Conservation (phyloP, 2,797 vertebrate species). For the Anableps anableps region DNA sequence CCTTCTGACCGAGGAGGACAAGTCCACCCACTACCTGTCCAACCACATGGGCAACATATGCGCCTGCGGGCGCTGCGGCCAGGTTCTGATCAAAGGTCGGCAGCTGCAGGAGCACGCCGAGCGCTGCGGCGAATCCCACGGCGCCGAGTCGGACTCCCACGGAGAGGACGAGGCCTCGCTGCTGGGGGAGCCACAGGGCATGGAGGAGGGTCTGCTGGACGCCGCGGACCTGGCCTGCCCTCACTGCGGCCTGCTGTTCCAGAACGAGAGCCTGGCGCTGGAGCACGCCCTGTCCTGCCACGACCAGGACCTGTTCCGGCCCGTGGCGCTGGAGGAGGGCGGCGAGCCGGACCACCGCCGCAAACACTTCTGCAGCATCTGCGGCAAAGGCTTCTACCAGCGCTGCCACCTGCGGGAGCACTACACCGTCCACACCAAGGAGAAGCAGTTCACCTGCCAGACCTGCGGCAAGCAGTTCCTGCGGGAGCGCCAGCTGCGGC, state of each 20-base stretch:
- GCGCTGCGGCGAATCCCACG: conserved; percentile 92
- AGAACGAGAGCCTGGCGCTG: conserved; percentile 89
- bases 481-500: conserved; percentile 93
- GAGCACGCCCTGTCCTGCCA: conserved; percentile 92
- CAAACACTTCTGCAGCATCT: conserved; percentile 97
- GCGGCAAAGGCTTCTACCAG: conserved; percentile 98
- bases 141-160: conserved; percentile 83
- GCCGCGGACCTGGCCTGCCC: conserved; percentile 86
- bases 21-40: conserved; percentile 94
- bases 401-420: conserved; percentile 98
- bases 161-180: conserved; percentile 81
- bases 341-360: conserved; percentile 91
- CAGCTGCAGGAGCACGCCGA: conserved; percentile 97
- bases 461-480: conserved; percentile 99
- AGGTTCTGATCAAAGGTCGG: conserved; percentile 94
- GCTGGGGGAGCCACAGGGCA: conserved; percentile 83
- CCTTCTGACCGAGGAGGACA: conserved; percentile 88
- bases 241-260: conserved; percentile 91
- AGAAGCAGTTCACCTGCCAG: conserved; percentile 98
- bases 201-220: conserved; percentile 88
- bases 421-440: conserved; percentile 98
- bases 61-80: conserved; percentile 95
- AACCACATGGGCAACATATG: conserved; percentile 97
- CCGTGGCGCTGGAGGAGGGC: conserved; percentile 85
- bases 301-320: conserved; percentile 91